Percentiles rank a stretch among this genome's conserved stretches.
These are phyloP conservation scores for Luidia sarsii DNA, from an alignment of 53 echinoderm and acorn worm genomes.

Conservation along the genomic window DNA sequence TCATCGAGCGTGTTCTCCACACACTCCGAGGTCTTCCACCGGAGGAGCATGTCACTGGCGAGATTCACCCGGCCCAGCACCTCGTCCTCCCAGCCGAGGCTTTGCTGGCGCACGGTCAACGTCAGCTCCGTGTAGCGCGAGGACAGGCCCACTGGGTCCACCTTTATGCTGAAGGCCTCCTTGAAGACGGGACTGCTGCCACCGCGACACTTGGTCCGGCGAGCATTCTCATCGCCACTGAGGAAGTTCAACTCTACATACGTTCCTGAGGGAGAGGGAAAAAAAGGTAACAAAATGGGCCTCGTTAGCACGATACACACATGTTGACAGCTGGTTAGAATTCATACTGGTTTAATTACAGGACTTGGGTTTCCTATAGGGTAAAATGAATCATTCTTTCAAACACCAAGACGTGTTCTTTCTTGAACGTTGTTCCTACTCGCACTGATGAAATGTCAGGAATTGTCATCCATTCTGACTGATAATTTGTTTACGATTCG, in stretches of 20 bases:
- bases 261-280: not conserved
- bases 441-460: no score
- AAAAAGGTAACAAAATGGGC: not conserved
- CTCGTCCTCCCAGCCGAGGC: not conserved
- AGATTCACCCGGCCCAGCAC: conserved; percentile 26
- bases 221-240: not conserved
- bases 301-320: no score
- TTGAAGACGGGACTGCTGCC: conserved; percentile 61
- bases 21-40: conserved; percentile 29
- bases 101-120: conserved; percentile 30
- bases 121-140: conserved; percentile 10
- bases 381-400: no score
- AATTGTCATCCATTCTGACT: no score
- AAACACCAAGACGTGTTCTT: not conserved
- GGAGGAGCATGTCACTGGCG: conserved; percentile 24
- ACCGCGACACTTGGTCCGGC: conserved; percentile 23
- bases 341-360: no score
- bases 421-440: not conserved
- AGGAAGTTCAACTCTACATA: conserved; percentile 40
- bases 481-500: no score
- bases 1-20: conserved; percentile 21
- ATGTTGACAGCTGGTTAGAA: no score
- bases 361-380: no score
- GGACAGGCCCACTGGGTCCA: conserved; percentile 1
- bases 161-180: conserved; percentile 43